A percentile compares a stretch with the other conserved stretches of the same genome.
These are phyloP conservation scores for Sander vitreus DNA, from an alignment of 2,113 vertebrate genomes.

Conservation along the genomic window DNA sequence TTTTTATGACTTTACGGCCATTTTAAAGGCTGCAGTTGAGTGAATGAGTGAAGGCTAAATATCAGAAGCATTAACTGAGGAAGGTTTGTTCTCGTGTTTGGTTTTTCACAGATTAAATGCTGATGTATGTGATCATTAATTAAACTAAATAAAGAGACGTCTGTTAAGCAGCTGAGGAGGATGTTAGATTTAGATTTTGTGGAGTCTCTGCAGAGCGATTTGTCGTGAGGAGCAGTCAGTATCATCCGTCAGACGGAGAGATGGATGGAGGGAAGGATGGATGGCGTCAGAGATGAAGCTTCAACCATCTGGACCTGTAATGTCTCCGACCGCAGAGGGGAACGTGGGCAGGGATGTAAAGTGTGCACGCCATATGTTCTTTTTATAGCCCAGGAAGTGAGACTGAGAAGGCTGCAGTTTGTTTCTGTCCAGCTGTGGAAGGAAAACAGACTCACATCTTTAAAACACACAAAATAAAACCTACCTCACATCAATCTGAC, in stretches of 20 bases:
- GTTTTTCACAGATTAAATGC: neutral
- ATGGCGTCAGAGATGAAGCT: conserved; percentile 47
- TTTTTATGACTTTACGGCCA: too few species aligned
- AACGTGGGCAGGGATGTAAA: neutral
- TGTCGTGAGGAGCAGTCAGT: conserved; percentile 19
- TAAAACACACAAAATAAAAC: neutral
- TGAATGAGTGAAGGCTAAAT: too few species aligned
- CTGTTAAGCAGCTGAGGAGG: conserved; percentile 25
- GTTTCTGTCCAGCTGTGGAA: conserved; percentile 6
- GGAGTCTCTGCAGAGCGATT: conserved; percentile 3
- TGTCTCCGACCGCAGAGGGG: neutral
- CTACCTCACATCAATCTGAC: too few species aligned
- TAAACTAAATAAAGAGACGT: neutral
- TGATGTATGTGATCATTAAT: neutral
- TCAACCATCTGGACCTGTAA: conserved; percentile 41
- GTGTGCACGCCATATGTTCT: conserved; percentile 12
- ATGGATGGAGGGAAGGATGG: conserved; percentile 33
- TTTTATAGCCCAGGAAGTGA: neutral
- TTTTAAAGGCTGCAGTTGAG: too few species aligned
- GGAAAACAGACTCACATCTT: neutral
- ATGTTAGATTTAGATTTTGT: neutral
- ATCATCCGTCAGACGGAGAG: conserved; percentile 41
- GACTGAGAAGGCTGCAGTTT: neutral
- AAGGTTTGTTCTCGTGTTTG: neutral
- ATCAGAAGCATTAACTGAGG: neutral